phyloP scores from a whole-genome alignment of 1,140 invertebrate genomes.

The Halyomorpha halys region DNA sequence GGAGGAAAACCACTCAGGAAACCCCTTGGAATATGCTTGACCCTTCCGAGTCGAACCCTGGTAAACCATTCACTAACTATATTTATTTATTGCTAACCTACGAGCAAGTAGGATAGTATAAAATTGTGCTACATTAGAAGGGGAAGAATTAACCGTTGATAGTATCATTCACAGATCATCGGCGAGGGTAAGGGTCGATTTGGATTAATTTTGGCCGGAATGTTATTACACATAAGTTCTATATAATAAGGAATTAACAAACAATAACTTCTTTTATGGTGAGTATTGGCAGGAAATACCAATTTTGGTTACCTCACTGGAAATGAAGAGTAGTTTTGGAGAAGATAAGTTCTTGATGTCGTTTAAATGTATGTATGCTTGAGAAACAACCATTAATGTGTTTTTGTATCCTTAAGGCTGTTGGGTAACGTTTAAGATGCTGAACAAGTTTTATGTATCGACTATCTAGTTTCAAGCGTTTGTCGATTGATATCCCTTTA shows the following conservation, averaged over 20 bases:
- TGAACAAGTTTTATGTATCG: neutral
- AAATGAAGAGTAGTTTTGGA: conserved; percentile 1
- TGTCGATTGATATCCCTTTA: conserved; percentile 8
- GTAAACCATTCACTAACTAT: conserved; percentile 28
- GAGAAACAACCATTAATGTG: neutral
- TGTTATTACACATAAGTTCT: conserved; percentile 8
- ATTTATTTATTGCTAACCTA: conserved; percentile 27
- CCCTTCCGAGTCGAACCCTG: conserved; percentile 25
- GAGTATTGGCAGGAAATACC: neutral
- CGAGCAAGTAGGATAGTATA: conserved; percentile 27
- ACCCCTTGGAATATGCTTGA: conserved; percentile 25
- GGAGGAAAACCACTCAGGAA: conserved; percentile 18
- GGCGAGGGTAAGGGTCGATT: conserved; percentile 10
- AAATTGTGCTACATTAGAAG: conserved; percentile 21
- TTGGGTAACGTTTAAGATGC: neutral
- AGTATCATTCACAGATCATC: conserved; percentile 6
- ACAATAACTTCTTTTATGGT: neutral
- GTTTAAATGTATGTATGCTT: conserved; percentile 1
- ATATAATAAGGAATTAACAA: neutral
- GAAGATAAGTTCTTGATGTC: neutral
- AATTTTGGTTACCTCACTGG: neutral
- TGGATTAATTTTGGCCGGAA: conserved; percentile 4
- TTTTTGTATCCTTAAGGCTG: neutral
- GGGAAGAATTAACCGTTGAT: conserved; percentile 3
- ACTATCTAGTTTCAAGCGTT: conserved; percentile 4